Conservation (phyloP, 2,888 invertebrate species). For the Cataglyphis albicans region DNA sequence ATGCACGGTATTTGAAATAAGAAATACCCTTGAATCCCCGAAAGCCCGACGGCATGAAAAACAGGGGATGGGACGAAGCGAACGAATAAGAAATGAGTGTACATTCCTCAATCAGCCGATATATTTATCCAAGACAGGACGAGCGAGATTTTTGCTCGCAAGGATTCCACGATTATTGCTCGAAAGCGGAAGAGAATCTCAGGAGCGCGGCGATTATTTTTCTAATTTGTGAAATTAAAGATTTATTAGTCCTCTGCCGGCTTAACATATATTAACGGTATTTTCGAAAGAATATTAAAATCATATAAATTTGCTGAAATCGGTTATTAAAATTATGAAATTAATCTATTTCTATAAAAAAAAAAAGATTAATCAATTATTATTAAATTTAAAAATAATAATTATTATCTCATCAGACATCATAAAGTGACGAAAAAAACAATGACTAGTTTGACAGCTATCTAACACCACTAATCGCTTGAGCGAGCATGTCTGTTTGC, state of each 20-base stretch:
- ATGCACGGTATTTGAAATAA: conserved; percentile 68
- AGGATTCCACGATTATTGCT: conserved; percentile 28
- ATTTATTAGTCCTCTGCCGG: background rate
- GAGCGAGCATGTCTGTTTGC: background rate
- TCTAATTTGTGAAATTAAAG: conserved; percentile 25
- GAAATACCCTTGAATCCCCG: conserved; percentile 58
- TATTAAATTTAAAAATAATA: background rate
- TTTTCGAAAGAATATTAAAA: background rate
- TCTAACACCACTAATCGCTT: background rate
- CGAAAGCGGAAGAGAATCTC: conserved; percentile 10
- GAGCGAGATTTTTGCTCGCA: conserved; percentile 24
- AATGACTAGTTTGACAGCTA: background rate
- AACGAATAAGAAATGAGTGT: conserved; percentile 59
- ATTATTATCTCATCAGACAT: background rate
- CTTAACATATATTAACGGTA: background rate
- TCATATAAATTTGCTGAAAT: background rate
- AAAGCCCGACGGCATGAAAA: conserved; percentile 18
- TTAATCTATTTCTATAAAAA: background rate
- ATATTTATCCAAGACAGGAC: conserved; percentile 24
- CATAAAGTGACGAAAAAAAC: background rate
- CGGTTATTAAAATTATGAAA: background rate
- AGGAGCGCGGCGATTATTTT: background rate
- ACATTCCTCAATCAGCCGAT: conserved; percentile 48
- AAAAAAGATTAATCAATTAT: conserved; percentile 6
- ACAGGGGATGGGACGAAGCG: background rate